Evolutionary conservation across 2,888 invertebrate species (phyloP), one percentile per base, ranked within the genome.

Genomic region (Calliopum simillimum): DNA sequence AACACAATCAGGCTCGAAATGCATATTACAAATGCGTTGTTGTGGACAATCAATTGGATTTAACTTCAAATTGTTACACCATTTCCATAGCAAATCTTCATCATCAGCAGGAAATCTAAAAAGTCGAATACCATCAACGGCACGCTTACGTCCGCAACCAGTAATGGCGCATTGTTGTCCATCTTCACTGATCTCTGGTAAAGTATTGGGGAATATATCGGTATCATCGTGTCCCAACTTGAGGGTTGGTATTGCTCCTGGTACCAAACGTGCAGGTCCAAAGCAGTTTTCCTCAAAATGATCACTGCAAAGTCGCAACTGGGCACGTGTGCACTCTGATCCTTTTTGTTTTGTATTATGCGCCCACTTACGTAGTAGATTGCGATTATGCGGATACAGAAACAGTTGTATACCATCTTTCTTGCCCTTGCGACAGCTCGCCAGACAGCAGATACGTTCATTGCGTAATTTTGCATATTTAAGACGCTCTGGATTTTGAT

Each of bases 201-300:
- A 41, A 33, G 46, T 47, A 61, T 84, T 84, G 2, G 83, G 78
- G 71, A 78, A 83, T 16, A 81, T 76, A 41, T 83, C 81, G 2
- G 64, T 69, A 13, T 76, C 76, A 13, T 82, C 73, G 55, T 82
- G 81, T 0, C 82, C 82, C 73, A 83, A 63, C 47, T 82, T 78
- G 11, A 83, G 69, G 0, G 82, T 83, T 5, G 82, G 82, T 71
- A 83, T 82, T 2, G 82, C 84, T 1, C 82, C 84, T 0, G 79
- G 78, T 21, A 81, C 80, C n/a, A 83, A 49, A 11, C 80, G 78
- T 21, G 76, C 78, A 0, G 79, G 80, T 33, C 81, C 82, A 47
- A 84, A 84, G n/a, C 84, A 82, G 56, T 84, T 83, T 8, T 82
- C 72, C 55, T 84, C 82, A 65, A 83, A 83, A 68, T 83, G 82